Evolutionary conservation across 2,888 invertebrate species (phyloP), one percentile per base, ranked within the genome.

Genomic region (Hybos culiciformis): DNA sequence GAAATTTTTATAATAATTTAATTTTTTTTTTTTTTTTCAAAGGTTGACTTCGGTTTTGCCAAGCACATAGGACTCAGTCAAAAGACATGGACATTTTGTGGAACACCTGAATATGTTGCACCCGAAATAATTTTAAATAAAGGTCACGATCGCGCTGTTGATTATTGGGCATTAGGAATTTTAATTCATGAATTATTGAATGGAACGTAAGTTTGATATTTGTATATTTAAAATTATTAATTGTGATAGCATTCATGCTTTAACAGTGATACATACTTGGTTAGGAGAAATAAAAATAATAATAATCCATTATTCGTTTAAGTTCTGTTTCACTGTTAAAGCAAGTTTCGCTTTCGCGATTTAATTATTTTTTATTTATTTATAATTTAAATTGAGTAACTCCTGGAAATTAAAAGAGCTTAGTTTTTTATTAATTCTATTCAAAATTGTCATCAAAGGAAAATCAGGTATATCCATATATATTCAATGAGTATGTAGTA

Each of bases 71-170:
- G 82, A 1, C 70, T 75, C 2, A 83, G 84, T 42, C 73, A 77
- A 46, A 91, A 90, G 63, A 92, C 93, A 0, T 93, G 88, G 83
- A 93, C 93, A 1, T 94, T 94, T 64, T 93, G 92, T 50, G 94
- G 94, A n/a, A 94, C 93, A 0, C 92, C 92, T 0, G 90, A 92
- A 60, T 87, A 87, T 56, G 83, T 86, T 5, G 84, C 86, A 0
- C 87, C 87, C 0, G 87, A 94, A 69, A 88, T 94, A 48, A 90
- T 96, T 42, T 70, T 92, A 12, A 91, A 91, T 65, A 65, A 75
- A 67, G 76, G 76, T 1, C 76, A 77, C 51, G 76, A 77, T 53
- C 80, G 85, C 51, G 84, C 91, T 1, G 93, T 91, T 1, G 94
- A 94, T 67, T 92, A 90, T 63, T 94, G 94, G 94, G 87, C 92